Percentiles rank a stretch among this genome's conserved stretches.
phyloP scores from a whole-genome alignment of 2,888 invertebrate species.

The Eugnorisma glareosa region DNA sequence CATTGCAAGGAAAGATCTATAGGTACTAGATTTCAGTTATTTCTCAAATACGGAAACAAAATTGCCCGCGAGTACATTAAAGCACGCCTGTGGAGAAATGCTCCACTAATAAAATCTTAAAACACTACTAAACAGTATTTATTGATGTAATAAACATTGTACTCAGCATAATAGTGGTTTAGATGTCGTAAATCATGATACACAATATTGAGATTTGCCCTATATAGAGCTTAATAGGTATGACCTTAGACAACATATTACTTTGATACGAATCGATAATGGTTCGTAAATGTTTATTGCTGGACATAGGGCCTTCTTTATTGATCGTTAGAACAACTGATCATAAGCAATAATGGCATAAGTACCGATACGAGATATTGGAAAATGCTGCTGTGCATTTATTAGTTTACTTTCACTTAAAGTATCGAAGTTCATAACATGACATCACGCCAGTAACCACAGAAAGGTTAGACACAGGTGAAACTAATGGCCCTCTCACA shows the following conservation, averaged over 20 bases:
- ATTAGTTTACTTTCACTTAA: slow-evolving; percentile 12
- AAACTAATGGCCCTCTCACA: not conserved
- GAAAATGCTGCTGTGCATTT: slow-evolving; percentile 15
- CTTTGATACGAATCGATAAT: slow-evolving; percentile 63
- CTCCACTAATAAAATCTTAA: slow-evolving; percentile 46
- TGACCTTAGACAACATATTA: slow-evolving; percentile 60
- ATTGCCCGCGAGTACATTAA: not conserved
- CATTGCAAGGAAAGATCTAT: not conserved
- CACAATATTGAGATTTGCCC: slow-evolving; percentile 61
- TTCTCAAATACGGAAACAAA: slow-evolving; percentile 35
- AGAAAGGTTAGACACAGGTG: not conserved
- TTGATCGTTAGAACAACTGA: slow-evolving; percentile 36
- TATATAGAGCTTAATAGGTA: slow-evolving; percentile 60
- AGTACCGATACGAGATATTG: not conserved
- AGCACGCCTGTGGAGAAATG: slow-evolving; percentile 47
- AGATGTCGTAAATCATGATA: slow-evolving; percentile 62
- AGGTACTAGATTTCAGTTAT: not conserved
- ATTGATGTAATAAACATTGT: slow-evolving; percentile 58
- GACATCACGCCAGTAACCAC: not conserved
- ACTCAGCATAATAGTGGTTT: slow-evolving; percentile 38
- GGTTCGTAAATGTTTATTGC: slow-evolving; percentile 44
- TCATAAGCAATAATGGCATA: slow-evolving; percentile 13
- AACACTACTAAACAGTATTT: slow-evolving; percentile 35
- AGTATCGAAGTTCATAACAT: not conserved
- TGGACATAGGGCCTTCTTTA: slow-evolving; percentile 57